phyloP scores from a whole-genome alignment of 2,888 invertebrate species.

The Patella ulyssiponensis region DNA sequence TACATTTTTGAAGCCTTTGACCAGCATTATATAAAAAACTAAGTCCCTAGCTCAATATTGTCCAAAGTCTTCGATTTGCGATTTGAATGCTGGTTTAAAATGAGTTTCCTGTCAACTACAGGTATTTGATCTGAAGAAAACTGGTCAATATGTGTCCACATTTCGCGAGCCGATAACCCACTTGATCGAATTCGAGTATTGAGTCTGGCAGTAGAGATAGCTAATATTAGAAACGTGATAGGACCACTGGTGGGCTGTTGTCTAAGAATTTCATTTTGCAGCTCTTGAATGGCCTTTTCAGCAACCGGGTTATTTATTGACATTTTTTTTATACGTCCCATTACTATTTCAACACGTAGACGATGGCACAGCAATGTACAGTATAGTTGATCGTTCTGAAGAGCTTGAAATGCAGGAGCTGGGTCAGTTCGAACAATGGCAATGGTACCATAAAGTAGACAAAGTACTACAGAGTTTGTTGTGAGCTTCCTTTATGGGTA shows the following conservation, averaged over 20 bases:
- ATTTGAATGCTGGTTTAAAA: background rate
- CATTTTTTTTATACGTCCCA: background rate
- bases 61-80: background rate
- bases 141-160: conserved; percentile 9
- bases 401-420: too few relatives aligned
- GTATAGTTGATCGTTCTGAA: too few relatives aligned
- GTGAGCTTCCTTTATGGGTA: too few relatives aligned
- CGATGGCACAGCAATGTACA: too few relatives aligned
- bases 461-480: too few relatives aligned
- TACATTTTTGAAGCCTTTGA: too few relatives aligned
- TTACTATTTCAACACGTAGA: too few relatives aligned
- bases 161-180: conserved; percentile 15
- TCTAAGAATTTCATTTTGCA: conserved; percentile 8
- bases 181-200: conserved; percentile 17
- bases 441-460: too few relatives aligned
- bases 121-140: conserved; percentile 12
- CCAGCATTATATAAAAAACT: too few relatives aligned
- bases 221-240: background rate
- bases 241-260: conserved; percentile 2
- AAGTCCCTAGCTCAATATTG: too few relatives aligned
- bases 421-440: too few relatives aligned
- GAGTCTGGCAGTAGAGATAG: background rate
- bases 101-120: conserved; percentile 12
- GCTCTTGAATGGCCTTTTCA: background rate
- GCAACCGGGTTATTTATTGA: conserved; percentile 21